Evolutionary conservation across 2,113 vertebrate genomes (phyloP).

Genomic region (Axis porcinus): DNA sequence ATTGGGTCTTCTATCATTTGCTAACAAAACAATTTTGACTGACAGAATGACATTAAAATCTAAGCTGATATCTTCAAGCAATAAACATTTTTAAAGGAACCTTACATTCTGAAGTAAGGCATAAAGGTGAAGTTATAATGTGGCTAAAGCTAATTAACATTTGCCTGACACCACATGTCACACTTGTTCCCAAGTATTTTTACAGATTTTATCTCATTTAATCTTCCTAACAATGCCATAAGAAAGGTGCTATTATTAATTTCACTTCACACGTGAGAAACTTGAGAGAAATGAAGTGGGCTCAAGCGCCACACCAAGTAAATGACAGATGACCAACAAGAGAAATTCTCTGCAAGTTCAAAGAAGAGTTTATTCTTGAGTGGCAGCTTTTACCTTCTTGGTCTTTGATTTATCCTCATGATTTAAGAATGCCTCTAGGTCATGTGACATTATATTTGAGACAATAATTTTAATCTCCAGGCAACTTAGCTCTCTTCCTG

Average conservation of each 20-base stretch:
- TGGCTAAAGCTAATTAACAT: constrained; percentile 12
- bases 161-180: neutral
- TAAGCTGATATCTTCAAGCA: neutral
- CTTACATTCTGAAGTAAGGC: neutral
- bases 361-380: neutral
- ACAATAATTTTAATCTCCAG: neutral
- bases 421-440: neutral
- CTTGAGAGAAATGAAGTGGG: neutral
- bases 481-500: neutral
- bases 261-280: neutral
- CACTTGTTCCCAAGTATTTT: neutral
- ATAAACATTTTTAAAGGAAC: neutral
- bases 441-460: neutral
- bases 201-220: neutral
- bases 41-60: neutral
- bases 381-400: neutral
- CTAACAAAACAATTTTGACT: neutral
- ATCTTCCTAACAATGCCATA: neutral
- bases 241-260: neutral
- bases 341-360: neutral
- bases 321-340: neutral
- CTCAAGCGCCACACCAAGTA: neutral
- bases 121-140: neutral
- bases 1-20: neutral
- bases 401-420: neutral